These are phyloP conservation scores for Nycticryphes semicollaris DNA, from an alignment of 2,113 vertebrate genomes.

Conservation along the genomic window DNA sequence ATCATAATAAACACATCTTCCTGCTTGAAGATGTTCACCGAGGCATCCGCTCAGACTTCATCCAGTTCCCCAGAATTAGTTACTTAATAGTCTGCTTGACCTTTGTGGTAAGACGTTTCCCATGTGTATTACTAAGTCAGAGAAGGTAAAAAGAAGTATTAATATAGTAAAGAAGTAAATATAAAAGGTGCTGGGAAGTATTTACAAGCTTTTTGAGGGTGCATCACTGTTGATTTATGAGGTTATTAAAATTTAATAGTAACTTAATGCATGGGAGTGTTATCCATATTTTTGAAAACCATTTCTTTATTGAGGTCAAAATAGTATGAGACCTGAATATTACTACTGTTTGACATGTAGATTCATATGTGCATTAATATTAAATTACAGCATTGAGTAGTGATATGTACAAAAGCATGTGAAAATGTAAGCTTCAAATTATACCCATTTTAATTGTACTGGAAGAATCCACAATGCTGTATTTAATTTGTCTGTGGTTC, in stretches of 20 bases:
- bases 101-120: background rate
- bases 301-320: background rate
- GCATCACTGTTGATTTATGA: background rate
- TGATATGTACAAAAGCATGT: background rate
- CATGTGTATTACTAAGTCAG: background rate
- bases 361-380: background rate
- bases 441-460: background rate
- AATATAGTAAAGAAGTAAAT: background rate
- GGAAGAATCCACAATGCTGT: background rate
- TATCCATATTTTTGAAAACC: background rate
- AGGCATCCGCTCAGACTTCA: background rate
- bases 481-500: background rate
- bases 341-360: background rate
- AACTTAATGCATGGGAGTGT: background rate
- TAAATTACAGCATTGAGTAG: background rate
- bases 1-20: background rate
- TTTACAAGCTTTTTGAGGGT: background rate
- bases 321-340: background rate
- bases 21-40: background rate
- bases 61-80: background rate
- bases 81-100: constrained; percentile 4
- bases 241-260: background rate
- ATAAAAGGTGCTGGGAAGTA: background rate
- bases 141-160: background rate
- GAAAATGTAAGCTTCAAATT: background rate